phyloP scores from a whole-genome alignment of 2,113 vertebrate species.

The Hippolais icterina region DNA sequence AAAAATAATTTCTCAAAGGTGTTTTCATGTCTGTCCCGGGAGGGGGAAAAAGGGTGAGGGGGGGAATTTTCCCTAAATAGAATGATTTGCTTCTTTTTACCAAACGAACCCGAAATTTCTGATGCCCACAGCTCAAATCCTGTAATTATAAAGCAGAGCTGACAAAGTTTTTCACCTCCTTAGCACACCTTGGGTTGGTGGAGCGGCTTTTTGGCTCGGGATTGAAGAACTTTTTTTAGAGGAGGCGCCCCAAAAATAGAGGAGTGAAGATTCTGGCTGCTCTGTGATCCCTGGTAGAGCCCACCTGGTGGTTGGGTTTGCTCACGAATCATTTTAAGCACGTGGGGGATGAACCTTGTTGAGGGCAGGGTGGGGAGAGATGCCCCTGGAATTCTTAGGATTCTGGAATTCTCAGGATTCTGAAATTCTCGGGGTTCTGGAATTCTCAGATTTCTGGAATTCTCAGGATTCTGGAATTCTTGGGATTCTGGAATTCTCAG shows the following conservation, averaged over 20 bases:
- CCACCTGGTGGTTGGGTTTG: background rate
- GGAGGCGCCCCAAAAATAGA: conserved; percentile 52
- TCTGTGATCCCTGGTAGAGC: conserved; percentile 31
- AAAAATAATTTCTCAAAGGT: conserved; percentile 71
- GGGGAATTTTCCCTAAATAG: conserved; percentile 70
- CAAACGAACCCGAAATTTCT: conserved; percentile 54
- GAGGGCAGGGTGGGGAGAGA: conserved; percentile 18
- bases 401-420: background rate
- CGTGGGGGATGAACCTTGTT: background rate
- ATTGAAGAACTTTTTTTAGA: background rate
- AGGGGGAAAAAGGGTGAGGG: background rate
- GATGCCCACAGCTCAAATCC: conserved; percentile 70
- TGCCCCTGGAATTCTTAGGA: background rate
- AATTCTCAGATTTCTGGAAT: background rate
- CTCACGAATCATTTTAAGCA: conserved; percentile 28
- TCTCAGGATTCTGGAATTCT: background rate
- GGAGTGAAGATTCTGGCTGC: background rate
- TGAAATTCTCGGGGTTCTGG: background rate
- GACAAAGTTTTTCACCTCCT: conserved; percentile 62
- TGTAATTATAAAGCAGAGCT: conserved; percentile 68
- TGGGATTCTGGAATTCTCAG: background rate
- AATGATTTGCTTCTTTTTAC: conserved; percentile 51
- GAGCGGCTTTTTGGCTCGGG: background rate
- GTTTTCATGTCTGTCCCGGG: conserved; percentile 55
- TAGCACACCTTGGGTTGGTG: conserved; percentile 17